A percentile compares a stretch with the other conserved stretches of the same genome.
phyloP scores from a whole-genome alignment of 1,140 invertebrate genomes.

The Parapsyche elsis region DNA sequence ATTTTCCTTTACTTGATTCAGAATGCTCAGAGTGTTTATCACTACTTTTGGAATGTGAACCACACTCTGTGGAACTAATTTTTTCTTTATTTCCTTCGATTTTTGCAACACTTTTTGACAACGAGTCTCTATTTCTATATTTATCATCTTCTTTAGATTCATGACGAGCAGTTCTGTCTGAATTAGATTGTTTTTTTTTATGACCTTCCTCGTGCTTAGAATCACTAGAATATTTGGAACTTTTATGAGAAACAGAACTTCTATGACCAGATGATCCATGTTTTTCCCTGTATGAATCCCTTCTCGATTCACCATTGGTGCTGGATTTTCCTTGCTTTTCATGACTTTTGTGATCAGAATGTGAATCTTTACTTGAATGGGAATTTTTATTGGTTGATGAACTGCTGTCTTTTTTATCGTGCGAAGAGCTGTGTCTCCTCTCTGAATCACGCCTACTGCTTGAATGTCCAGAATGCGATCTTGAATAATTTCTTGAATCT shows the following conservation, averaged over 20 bases:
- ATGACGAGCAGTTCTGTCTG: conserved; percentile 39
- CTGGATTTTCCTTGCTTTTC: conserved; percentile 58
- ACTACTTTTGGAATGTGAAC: conserved; percentile 56
- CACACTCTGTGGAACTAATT: background rate
- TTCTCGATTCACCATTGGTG: conserved; percentile 52
- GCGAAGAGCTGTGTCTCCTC: conserved; percentile 62
- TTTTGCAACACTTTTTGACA: conserved; percentile 16
- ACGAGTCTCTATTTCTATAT: conserved; percentile 46
- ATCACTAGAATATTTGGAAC: conserved; percentile 45
- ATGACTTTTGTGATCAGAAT: conserved; percentile 57
- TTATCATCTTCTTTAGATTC: conserved; percentile 44
- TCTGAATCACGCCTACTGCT: conserved; percentile 58
- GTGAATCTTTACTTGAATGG: conserved; percentile 57
- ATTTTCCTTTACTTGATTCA: conserved; percentile 29
- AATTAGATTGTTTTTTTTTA: conserved; percentile 53
- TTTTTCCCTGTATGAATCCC: conserved; percentile 62
- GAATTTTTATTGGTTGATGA: conserved; percentile 62
- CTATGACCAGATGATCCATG: conserved; percentile 60
- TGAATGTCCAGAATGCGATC: conserved; percentile 62
- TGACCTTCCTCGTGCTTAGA: conserved; percentile 42
- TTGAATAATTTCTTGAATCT: conserved; percentile 59
- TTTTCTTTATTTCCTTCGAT: conserved; percentile 28
- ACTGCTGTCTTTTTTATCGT: conserved; percentile 55
- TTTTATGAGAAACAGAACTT: conserved; percentile 57
- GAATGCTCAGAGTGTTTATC: conserved; percentile 43